Evolutionary conservation across 2,888 invertebrate genomes (phyloP), one percentile per base, ranked within the genome.

Genomic region (Mactromeris polynyma): DNA sequence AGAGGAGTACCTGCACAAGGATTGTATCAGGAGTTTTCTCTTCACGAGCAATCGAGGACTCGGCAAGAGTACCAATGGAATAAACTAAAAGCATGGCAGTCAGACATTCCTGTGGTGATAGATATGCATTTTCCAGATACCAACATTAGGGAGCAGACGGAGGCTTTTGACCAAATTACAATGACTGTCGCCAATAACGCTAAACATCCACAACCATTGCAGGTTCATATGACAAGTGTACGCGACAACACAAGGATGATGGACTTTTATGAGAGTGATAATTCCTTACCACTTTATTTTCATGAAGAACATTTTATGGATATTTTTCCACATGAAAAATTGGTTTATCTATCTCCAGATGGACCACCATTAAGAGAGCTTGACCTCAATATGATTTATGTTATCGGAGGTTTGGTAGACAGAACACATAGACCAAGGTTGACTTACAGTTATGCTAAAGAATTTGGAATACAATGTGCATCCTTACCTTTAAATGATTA

Each of bases 161-260:
- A 1, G 1, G 82, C 58, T 17, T 36, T 6, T 69, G 26, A n/a
- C 4, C 69, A 82, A 14, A 26, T 82, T n/a, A 19, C 2, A 19
- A 1, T 7, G 3, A 2, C 21, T 6, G 64, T 33, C 40, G 1
- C 21, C 1, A 4, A 40, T 26, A 82, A 82, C 26, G 6, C 33
- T 14, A 36, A 31, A 6, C 82, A 82, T 69, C n/a, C 69, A 6
- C 64, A 82, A 21, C 82, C 82, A 1, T 40, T 82, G 17, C 17
- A 69, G n/a, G n/a, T 82, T 14, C 82, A 82, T 82, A 36, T 82
- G 26, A 82, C 82, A 4, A 82, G 82, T 82, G 36, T 82, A 40
- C 14, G 64, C 26, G 58, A 69, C 6, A 82, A 82, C 26, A n/a
- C 7, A 0, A 64, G 69, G 19, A 42, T 82, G 21, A 31, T 17